These are phyloP conservation scores for Heliconius erato DNA, from an alignment of 2,888 invertebrate species.

Conservation along the genomic window DNA sequence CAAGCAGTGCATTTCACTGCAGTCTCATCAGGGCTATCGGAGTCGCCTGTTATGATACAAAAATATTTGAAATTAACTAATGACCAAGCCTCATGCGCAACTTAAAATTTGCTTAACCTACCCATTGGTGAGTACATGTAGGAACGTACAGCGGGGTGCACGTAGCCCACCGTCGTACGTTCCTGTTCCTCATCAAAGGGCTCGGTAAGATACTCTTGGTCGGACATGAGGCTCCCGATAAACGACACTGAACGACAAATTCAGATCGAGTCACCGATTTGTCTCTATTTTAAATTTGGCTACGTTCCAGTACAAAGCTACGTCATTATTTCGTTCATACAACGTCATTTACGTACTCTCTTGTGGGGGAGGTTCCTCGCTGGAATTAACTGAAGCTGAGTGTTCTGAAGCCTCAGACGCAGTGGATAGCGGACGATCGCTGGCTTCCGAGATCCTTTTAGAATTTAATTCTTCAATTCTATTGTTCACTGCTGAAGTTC, in stretches of 20 bases:
- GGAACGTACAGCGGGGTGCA: slow-evolving; percentile 84
- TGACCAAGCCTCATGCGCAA: slow-evolving; percentile 67
- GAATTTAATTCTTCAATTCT: slow-evolving; percentile 64
- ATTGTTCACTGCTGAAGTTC: slow-evolving; percentile 63
- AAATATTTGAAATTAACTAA: slow-evolving; percentile 60
- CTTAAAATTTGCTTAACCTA: slow-evolving; percentile 66
- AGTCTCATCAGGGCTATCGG: slow-evolving; percentile 87
- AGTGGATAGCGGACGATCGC: slow-evolving; percentile 81
- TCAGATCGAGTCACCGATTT: slow-evolving; percentile 79
- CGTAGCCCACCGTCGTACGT: slow-evolving; percentile 74
- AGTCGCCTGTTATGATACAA: slow-evolving; percentile 84
- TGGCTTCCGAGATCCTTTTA: slow-evolving; percentile 73
- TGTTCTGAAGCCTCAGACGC: slow-evolving; percentile 82
- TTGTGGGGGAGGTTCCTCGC: slow-evolving; percentile 82
- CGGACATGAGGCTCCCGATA: slow-evolving; percentile 82
- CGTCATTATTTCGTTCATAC: slow-evolving; percentile 80
- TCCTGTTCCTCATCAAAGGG: slow-evolving; percentile 81
- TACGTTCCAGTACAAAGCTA: slow-evolving; percentile 79
- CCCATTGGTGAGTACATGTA: slow-evolving; percentile 85
- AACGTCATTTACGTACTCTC: slow-evolving; percentile 81
- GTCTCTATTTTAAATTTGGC: slow-evolving; percentile 84
- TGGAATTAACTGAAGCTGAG: slow-evolving; percentile 82
- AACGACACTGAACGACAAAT: slow-evolving; percentile 84
- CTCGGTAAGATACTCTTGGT: slow-evolving; percentile 83
- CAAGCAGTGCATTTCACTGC: slow-evolving; percentile 86